A percentile compares a stretch with the other conserved stretches of the same genome.
Evolutionary conservation across 37 sponge, comb jelly and placozoan genomes (phyloP).

Genomic region (Eunapius fragilis): DNA sequence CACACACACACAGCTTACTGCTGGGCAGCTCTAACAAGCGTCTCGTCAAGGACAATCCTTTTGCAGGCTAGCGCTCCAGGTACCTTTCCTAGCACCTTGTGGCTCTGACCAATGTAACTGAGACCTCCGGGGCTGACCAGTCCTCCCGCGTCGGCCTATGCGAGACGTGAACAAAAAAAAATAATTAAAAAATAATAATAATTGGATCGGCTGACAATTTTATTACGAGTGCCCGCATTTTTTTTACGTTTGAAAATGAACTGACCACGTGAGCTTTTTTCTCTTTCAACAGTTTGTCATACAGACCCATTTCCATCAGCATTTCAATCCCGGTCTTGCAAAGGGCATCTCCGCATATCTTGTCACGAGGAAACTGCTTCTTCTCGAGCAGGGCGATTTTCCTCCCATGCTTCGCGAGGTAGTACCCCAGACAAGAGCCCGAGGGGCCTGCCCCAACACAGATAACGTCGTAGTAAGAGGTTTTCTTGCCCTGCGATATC

Average conservation of each 20-base stretch:
- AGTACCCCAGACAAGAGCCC: slow-evolving; percentile 54
- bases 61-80: slow-evolving; percentile 58
- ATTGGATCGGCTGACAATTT: too few species aligned
- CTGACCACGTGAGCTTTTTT: slow-evolving; percentile 55
- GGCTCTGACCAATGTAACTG: slow-evolving; percentile 55
- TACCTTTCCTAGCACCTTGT: slow-evolving; percentile 39
- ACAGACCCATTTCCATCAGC: slow-evolving; percentile 58
- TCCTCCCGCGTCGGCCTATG: slow-evolving; percentile 58
- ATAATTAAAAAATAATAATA: too few species aligned
- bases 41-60: slow-evolving; percentile 52
- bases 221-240: not conserved
- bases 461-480: slow-evolving; percentile 52
- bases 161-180: not conserved
- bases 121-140: slow-evolving; percentile 57
- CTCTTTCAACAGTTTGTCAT: slow-evolving; percentile 23
- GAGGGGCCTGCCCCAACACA: slow-evolving; percentile 63
- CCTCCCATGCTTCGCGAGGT: slow-evolving; percentile 43
- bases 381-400: slow-evolving; percentile 63
- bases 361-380: slow-evolving; percentile 67
- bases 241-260: not conserved
- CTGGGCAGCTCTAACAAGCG: slow-evolving; percentile 26
- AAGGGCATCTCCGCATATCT: slow-evolving; percentile 67
- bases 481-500: slow-evolving; percentile 1
- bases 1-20: slow-evolving; percentile 8
- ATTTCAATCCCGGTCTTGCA: slow-evolving; percentile 69